A percentile compares a stretch with the other conserved stretches of the same genome.
These are phyloP conservation scores for Zaprionus inermis DNA, from an alignment of 1,140 invertebrate genomes.

Conservation along the genomic window DNA sequence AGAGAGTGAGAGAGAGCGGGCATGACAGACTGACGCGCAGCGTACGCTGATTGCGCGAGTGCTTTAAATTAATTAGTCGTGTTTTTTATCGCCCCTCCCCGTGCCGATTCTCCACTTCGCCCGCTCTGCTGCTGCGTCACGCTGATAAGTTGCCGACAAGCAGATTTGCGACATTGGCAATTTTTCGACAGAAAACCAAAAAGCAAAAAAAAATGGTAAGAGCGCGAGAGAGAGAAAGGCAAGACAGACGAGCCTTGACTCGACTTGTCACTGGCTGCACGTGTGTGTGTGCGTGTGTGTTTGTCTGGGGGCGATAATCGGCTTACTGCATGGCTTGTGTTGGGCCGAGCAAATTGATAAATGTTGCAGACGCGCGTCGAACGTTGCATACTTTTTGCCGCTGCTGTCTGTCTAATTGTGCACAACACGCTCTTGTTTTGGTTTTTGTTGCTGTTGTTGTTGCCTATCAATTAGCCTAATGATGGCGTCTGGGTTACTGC, in stretches of 20 bases:
- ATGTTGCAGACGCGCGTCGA: constrained; percentile 34
- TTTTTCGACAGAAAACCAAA: constrained; percentile 45
- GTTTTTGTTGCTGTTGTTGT: background rate
- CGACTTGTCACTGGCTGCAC: constrained; percentile 10
- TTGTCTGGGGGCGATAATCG: constrained; percentile 59
- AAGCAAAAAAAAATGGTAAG: constrained; percentile 3
- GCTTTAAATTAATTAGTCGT: constrained; percentile 76
- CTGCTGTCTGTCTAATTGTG: constrained; percentile 17
- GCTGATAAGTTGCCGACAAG: constrained; percentile 77
- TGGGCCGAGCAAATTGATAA: constrained; percentile 62
- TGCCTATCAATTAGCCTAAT: constrained; percentile 64
- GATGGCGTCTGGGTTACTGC: constrained; percentile 32
- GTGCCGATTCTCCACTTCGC: background rate
- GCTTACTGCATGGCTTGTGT: constrained; percentile 57
- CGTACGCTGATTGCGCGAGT: constrained; percentile 61
- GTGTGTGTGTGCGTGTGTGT: constrained; percentile 9
- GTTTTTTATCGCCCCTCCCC: constrained; percentile 42
- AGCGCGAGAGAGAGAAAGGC: constrained; percentile 1
- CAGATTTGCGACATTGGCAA: constrained; percentile 74
- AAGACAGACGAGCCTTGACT: constrained; percentile 39
- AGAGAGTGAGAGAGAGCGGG: constrained; percentile 4
- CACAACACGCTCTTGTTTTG: background rate
- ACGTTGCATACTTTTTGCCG: constrained; percentile 37
- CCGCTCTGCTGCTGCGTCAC: background rate
- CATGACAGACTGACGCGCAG: constrained; percentile 25